Conservation (phyloP, 1,140 invertebrate species). For the Drosophila athabasca region DNA sequence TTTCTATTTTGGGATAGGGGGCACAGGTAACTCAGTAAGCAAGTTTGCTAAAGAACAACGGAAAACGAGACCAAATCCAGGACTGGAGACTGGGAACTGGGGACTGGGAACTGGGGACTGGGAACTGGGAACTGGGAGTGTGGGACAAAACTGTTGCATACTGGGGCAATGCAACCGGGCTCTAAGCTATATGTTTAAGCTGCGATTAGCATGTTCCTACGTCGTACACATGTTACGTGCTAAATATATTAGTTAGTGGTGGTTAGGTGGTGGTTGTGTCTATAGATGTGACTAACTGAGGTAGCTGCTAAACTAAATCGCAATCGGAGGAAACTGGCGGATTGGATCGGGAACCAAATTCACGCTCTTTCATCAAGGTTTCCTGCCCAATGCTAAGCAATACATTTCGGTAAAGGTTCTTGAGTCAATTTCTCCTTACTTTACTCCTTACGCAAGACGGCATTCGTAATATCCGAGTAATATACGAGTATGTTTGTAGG, state of each 20-base stretch:
- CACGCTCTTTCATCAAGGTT: background rate
- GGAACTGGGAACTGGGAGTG: no score
- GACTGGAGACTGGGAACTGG: background rate
- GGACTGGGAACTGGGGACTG: background rate
- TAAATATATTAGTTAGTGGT: conserved; percentile 8
- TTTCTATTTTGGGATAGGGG: conserved; percentile 12
- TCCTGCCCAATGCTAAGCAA: conserved; percentile 55
- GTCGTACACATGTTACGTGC: conserved; percentile 55
- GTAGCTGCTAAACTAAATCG: conserved; percentile 56
- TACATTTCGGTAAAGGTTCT: conserved; percentile 52
- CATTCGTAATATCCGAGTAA: conserved; percentile 20
- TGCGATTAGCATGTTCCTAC: conserved; percentile 83
- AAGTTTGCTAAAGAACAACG: conserved; percentile 62
- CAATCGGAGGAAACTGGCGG: conserved; percentile 35
- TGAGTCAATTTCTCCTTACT: conserved; percentile 15
- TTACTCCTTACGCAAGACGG: conserved; percentile 64
- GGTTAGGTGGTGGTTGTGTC: conserved; percentile 31
- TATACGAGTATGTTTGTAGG: conserved; percentile 2
- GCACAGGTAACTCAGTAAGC: conserved; percentile 78
- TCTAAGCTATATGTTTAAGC: conserved; percentile 61
- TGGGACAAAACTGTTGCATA: conserved; percentile 31
- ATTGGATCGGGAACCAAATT: conserved; percentile 18
- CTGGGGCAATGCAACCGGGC: conserved; percentile 3
- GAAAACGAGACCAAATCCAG: conserved; percentile 30
- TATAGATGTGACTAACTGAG: conserved; percentile 68